These are phyloP conservation scores for Sebastes jordani DNA, from an alignment of 2,797 vertebrate genomes.

Conservation along the genomic window DNA sequence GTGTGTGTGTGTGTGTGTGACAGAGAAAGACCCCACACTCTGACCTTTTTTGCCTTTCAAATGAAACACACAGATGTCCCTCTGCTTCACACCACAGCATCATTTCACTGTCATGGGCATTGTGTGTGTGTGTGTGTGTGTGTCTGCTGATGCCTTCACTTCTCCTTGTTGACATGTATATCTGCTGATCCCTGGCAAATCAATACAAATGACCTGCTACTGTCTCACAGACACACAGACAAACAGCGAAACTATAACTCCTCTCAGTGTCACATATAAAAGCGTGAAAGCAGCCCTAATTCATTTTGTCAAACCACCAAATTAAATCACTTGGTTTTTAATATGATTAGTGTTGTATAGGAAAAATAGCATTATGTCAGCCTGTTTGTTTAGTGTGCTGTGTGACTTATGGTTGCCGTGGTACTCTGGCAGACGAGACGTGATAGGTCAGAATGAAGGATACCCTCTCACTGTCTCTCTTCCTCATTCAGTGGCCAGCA, in stretches of 20 bases:
- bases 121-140: neutral
- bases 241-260: neutral
- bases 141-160: slow-evolving; percentile 53
- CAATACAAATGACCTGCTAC: slow-evolving; percentile 58
- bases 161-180: slow-evolving; percentile 50
- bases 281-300: neutral
- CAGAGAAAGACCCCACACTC: neutral
- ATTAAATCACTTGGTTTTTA: slow-evolving; percentile 2
- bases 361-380: neutral
- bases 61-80: slow-evolving; percentile 64
- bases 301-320: neutral
- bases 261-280: neutral
- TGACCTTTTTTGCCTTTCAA: slow-evolving; percentile 59
- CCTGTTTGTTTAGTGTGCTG: slow-evolving; percentile 4
- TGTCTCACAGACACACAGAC: slow-evolving; percentile 2
- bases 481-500: neutral
- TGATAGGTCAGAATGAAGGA: slow-evolving; percentile 5
- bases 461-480: neutral
- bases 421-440: neutral
- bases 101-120: slow-evolving; percentile 40
- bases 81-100: slow-evolving; percentile 26
- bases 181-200: slow-evolving; percentile 60
- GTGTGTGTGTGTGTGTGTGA: slow-evolving; percentile 6
- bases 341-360: neutral
- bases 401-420: slow-evolving; percentile 14